Percentiles rank a stretch among this genome's conserved stretches.
These are phyloP conservation scores for Macrosiphum euphorbiae DNA, from an alignment of 2,888 invertebrate species.

Conservation along the genomic window DNA sequence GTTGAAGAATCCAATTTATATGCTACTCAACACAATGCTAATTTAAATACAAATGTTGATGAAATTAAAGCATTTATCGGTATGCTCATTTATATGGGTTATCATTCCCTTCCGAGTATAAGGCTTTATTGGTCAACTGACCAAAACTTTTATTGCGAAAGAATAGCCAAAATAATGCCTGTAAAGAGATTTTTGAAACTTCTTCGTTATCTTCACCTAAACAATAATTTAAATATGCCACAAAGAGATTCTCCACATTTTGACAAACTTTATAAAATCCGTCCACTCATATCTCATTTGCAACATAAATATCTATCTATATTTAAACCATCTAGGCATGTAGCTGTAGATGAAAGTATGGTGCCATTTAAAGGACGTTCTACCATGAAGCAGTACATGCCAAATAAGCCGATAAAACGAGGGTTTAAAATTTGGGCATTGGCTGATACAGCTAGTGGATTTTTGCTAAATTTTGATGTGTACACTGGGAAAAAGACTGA, in stretches of 20 bases:
- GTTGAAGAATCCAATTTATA: background rate
- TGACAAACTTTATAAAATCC: background rate
- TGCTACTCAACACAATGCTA: background rate
- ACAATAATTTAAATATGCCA: conserved; percentile 39
- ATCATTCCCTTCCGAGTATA: background rate
- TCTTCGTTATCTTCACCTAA: background rate
- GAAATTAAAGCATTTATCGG: conserved; percentile 18
- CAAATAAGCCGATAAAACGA: background rate
- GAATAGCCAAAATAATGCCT: conserved; percentile 31
- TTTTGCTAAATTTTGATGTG: background rate
- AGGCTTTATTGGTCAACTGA: background rate
- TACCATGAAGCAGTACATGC: background rate
- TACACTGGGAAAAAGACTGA: background rate
- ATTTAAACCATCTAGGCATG: background rate
- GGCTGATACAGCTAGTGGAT: background rate
- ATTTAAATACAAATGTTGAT: background rate
- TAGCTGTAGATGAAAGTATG: background rate
- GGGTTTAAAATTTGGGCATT: background rate
- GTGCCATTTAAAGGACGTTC: background rate
- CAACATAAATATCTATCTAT: background rate
- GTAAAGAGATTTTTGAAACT: conserved; percentile 36
- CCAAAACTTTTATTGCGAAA: background rate
- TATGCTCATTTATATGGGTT: background rate
- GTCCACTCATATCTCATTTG: background rate
- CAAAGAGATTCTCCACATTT: background rate